Conservation (phyloP, 2,888 invertebrate genomes). For the Platycnemis pennipes region DNA sequence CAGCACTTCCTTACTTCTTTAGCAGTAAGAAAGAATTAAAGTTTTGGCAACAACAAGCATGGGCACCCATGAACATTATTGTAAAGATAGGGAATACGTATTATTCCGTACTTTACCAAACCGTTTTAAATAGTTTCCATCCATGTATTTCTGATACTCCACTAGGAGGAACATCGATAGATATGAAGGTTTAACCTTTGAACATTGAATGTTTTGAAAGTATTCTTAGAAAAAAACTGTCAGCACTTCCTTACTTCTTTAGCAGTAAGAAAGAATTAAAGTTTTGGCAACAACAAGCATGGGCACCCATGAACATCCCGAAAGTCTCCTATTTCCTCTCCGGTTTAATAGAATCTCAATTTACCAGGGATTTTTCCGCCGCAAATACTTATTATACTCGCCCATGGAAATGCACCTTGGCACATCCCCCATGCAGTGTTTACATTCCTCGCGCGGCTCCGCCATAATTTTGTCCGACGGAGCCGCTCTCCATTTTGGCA, state of each 20-base stretch:
- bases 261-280: background rate
- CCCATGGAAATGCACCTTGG: background rate
- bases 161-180: too few relatives aligned
- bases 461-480: constrained; percentile 22
- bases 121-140: too few relatives aligned
- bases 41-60: background rate
- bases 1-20: too few relatives aligned
- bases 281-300: background rate
- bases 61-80: background rate
- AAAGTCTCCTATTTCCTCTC: background rate
- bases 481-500: background rate
- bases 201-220: too few relatives aligned
- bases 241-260: too few relatives aligned
- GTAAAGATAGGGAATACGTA: too few relatives aligned
- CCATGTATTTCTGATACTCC: too few relatives aligned
- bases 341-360: background rate
- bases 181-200: too few relatives aligned
- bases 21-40: background rate
- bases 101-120: too few relatives aligned
- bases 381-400: background rate
- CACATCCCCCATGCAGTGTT: background rate
- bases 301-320: background rate
- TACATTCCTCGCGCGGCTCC: constrained; percentile 30
- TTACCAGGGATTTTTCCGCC: background rate
- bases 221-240: too few relatives aligned